Evolutionary conservation across 64 coral and sea anemone genomes (phyloP), one percentile per base, ranked within the genome.

Genomic region (Anthopleura sola): DNA sequence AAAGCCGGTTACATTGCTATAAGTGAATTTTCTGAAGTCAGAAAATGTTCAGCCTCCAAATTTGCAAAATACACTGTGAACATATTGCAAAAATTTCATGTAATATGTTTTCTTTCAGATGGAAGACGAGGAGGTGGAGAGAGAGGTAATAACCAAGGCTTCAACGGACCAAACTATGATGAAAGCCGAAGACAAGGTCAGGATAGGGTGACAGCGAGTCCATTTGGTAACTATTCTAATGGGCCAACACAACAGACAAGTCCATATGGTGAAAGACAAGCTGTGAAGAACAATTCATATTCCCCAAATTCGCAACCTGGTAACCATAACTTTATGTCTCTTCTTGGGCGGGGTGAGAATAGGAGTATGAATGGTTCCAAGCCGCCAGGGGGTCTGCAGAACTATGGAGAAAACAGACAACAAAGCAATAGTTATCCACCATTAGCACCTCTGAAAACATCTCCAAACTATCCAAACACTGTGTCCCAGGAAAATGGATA

Each of bases 291-390:
- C 24, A 71, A 71, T 71, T 71, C 66, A 16, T 71, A 71, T 71
- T 34, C 66, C 0, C 24, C 1, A n/a, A 62, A 62, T 62, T 62
- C 58, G 0, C 58, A 62, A 23, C 58, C 58, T 62, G 58, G 58
- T 62, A 62, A 24, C 23, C 6, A 26, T 62, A 79, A 44, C 76
- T 79, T 79, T 47, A 79, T 79, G 76, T 38, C 76, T 44, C n/a
- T 79, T 8, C 37, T 79, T 2, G 76, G 76, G 19, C 36, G 76
- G 23, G 76, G 76, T 24, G 76, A 79, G 76, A 79, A 38, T 47
- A 79, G 76, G 37, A 79, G 24, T 44, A 20, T n/a, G 9, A 79
- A 6, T 47, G 47, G 12, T 79, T n/a, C 66, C 66, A 71, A 62
- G 58, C 58, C 58, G n/a, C 58, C 58, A n/a, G 31, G 66, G 11